A percentile compares a stretch with the other conserved stretches of the same genome.
phyloP scores from a whole-genome alignment of 2,113 vertebrate species.

The Pelodiscus sinensis region DNA sequence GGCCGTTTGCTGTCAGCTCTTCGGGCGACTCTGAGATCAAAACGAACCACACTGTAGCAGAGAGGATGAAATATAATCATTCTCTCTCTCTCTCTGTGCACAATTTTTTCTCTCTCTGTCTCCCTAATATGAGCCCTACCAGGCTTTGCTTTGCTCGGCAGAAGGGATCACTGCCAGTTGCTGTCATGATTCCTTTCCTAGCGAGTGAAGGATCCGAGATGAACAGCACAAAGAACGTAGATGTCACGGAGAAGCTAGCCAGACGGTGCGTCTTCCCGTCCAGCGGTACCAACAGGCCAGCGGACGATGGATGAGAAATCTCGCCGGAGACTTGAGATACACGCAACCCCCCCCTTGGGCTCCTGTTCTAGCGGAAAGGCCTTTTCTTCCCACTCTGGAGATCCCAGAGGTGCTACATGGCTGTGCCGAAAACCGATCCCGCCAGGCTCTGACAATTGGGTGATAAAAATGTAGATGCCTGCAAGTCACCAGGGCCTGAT shows the following conservation, averaged over 20 bases:
- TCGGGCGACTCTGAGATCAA: not conserved
- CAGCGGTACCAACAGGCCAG: not conserved
- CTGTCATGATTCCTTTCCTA: not conserved
- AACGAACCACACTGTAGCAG: not conserved
- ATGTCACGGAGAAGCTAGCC: not conserved
- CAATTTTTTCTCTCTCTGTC: too few species aligned
- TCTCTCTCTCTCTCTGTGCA: too few species aligned
- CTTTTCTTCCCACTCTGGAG: not conserved
- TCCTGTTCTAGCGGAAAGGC: not conserved
- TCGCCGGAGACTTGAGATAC: not conserved
- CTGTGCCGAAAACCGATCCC: not conserved
- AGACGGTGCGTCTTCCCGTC: not conserved
- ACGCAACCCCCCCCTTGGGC: not conserved
- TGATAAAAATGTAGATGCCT: not conserved
- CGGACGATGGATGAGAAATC: not conserved
- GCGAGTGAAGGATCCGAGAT: not conserved
- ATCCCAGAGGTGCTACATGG: not conserved
- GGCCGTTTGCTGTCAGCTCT: not conserved
- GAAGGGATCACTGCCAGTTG: not conserved
- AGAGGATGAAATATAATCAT: not conserved
- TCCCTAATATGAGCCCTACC: not conserved
- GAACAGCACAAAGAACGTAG: not conserved
- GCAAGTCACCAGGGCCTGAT: too few species aligned
- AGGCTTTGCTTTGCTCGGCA: not conserved
- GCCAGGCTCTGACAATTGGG: not conserved